A percentile compares a stretch with the other conserved stretches of the same genome.
Evolutionary conservation across 2,888 invertebrate genomes (phyloP).

Genomic region (Chrysolina haemoptera): DNA sequence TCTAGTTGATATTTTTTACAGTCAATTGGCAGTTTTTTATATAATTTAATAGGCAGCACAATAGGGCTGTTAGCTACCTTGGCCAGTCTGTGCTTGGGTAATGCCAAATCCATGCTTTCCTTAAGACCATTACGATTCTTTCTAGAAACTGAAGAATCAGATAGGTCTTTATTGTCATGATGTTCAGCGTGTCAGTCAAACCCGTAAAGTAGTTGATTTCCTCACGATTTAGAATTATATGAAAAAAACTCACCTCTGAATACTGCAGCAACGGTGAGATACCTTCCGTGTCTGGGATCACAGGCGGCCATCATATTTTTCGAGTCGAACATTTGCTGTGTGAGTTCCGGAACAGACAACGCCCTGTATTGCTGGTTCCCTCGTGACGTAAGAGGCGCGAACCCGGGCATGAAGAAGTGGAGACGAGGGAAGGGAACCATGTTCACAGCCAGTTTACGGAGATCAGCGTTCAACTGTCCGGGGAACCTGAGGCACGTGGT

Average conservation of each 20-base stretch:
- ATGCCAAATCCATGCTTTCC: too few relatives aligned
- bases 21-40: too few relatives aligned
- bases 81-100: too few relatives aligned
- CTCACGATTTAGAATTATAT: too few relatives aligned
- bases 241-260: slow-evolving; percentile 73
- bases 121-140: too few relatives aligned
- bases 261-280: slow-evolving; percentile 79
- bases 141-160: too few relatives aligned
- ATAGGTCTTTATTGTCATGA: too few relatives aligned
- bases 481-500: slow-evolving; percentile 90
- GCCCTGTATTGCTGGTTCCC: slow-evolving; percentile 86
- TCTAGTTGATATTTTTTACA: too few relatives aligned
- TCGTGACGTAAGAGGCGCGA: slow-evolving; percentile 92
- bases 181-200: too few relatives aligned
- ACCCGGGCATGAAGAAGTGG: slow-evolving; percentile 97
- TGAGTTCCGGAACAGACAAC: slow-evolving; percentile 81
- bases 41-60: too few relatives aligned
- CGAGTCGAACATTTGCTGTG: slow-evolving; percentile 85
- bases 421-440: slow-evolving; percentile 98
- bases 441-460: slow-evolving; percentile 93
- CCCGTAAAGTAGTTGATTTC: too few relatives aligned
- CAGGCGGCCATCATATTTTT: slow-evolving; percentile 87
- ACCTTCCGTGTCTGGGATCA: slow-evolving; percentile 80
- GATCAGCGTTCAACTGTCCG: slow-evolving; percentile 93
- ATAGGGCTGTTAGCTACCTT: too few relatives aligned